Evolutionary conservation across 1,140 invertebrate genomes (phyloP), one percentile per base, ranked within the genome.

Genomic region (Dendroctonus ponderosae): DNA sequence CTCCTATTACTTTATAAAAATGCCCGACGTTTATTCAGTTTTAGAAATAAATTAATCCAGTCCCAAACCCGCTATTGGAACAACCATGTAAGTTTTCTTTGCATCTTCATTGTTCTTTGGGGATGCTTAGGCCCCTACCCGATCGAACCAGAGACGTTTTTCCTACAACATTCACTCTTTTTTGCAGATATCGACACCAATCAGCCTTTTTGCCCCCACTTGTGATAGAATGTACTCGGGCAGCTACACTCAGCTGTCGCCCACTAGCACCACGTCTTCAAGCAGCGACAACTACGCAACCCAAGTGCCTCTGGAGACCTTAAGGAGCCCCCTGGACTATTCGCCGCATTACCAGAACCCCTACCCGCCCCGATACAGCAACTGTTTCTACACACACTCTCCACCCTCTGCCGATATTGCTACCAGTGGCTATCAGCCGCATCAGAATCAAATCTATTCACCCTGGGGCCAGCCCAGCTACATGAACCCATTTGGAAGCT

Each of bases 351-450:
- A 76, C 56, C 76, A 76, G 58, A 52, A 69, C 9, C 12, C 71
- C 15, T 76, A 77, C 59, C 40, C 51, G 9, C 70, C 74, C 51
- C 44, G 64, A 52, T 75, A 75, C 58, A 64, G 62, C 39, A 76
- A 74, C 50, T 76, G 75, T 54, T 78, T 74, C 75, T 78, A 77
- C 43, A 74, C 75, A 56, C 75, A 78, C 63, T 79, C 77, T 15
- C 76, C 77, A 7, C 74, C 77, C 15, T 72, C 72, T 12, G 72
- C 74, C 5, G 75, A 78, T 54, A 69, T 75, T 12, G 72, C 72
- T 11, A 75, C 75, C 7, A 75, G 73, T 51, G 74, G 76, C 6
- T 76, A 72, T 62, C 75, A 77, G 53, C 74, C 74, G 7, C 72
- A 74, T 49, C 75, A 74, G 52, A 62, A 69, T 7, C 69, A 69